Evolutionary conservation across 2,113 vertebrate genomes (phyloP), one percentile per base, ranked within the genome.

Genomic region (Barbus barbus): DNA sequence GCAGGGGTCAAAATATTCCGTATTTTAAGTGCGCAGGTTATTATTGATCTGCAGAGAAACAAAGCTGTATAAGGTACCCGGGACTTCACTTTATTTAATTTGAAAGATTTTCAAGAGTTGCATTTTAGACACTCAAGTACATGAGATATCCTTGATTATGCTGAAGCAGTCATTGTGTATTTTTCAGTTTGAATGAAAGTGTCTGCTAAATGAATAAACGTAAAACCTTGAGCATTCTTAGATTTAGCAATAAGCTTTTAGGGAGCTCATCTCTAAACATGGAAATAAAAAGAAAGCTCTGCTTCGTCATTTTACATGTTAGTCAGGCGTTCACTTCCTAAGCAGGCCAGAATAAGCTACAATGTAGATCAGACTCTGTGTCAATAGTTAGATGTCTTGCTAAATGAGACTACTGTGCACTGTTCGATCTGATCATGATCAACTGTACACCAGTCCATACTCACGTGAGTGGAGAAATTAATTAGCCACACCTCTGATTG

Each of bases 401-500:
- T 78, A 41, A 53, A 77, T 36, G 31, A 13, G 2, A 78, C 33
- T 18, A 18, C 13, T 18, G 12, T 24, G n/a, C 51, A 26, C 31
- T 3, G 14, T 61, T 78, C 56, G 9, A 20, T 61, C 33, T 22
- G 77, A 78, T 56, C 48, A 44, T 38, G 31, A 60, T 79, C 22
- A 20, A 79, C 36, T 79, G 38, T 2, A 36, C 18, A 22, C 22
- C 51, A 22, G 61, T 83, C 58, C 56, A 83, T 76, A 61, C 11
- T 1, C 13, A 33, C 48, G 33, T 75, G 60, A 80, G 16, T 13
- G 22, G 77, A 83, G 82, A 90, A 91, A 89, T 84, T 86, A 91
- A 93, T 94, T 91, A 93, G 74, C 90, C n/a, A 89, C 88, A 84
- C 88, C 77, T 72, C 89, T 90, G 83, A 83, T 89, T 87, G 81